phyloP scores from a whole-genome alignment of 1,140 invertebrate genomes.

The Propsilocerus akamusi region DNA sequence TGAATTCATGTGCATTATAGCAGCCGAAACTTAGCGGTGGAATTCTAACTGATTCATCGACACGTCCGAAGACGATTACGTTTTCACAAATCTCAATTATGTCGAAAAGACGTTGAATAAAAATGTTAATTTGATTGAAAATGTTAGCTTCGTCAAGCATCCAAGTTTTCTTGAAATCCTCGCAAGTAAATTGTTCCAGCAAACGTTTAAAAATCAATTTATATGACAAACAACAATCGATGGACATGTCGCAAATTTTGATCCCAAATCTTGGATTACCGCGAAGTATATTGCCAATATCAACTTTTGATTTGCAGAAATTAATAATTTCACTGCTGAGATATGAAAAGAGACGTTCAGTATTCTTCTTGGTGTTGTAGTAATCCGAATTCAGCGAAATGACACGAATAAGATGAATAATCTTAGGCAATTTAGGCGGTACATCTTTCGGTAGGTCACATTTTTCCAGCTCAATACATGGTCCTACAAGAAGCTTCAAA shows the following conservation, averaged over 20 bases:
- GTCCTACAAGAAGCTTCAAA: slow-evolving; percentile 48
- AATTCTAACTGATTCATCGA: slow-evolving; percentile 40
- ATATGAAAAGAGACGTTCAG: slow-evolving; percentile 53
- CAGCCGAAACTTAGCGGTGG: slow-evolving; percentile 40
- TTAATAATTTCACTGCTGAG: slow-evolving; percentile 71
- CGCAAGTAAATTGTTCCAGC: slow-evolving; percentile 21
- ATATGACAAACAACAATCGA: slow-evolving; percentile 55
- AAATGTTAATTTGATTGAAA: slow-evolving; percentile 71
- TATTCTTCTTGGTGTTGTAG: slow-evolving; percentile 44
- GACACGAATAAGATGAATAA: slow-evolving; percentile 56
- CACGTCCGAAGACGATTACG: slow-evolving; percentile 54
- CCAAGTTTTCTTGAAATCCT: slow-evolving; percentile 35
- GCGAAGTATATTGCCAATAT: slow-evolving; percentile 48
- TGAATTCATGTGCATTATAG: slow-evolving; percentile 46
- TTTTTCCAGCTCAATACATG: slow-evolving; percentile 41
- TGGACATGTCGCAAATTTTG: slow-evolving; percentile 45
- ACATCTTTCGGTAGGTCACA: slow-evolving; percentile 42
- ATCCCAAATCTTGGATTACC: slow-evolving; percentile 46
- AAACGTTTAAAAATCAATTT: slow-evolving; percentile 55
- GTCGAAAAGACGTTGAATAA: slow-evolving; percentile 65
- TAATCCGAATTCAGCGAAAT: slow-evolving; percentile 69
- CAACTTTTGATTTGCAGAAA: slow-evolving; percentile 48
- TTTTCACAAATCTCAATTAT: slow-evolving; percentile 65
- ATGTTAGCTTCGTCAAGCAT: slow-evolving; percentile 51
- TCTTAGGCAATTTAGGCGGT: slow-evolving; percentile 39